Conservation (phyloP, 92 coral and sea anemone genomes). For the Heteractis magnifica region DNA sequence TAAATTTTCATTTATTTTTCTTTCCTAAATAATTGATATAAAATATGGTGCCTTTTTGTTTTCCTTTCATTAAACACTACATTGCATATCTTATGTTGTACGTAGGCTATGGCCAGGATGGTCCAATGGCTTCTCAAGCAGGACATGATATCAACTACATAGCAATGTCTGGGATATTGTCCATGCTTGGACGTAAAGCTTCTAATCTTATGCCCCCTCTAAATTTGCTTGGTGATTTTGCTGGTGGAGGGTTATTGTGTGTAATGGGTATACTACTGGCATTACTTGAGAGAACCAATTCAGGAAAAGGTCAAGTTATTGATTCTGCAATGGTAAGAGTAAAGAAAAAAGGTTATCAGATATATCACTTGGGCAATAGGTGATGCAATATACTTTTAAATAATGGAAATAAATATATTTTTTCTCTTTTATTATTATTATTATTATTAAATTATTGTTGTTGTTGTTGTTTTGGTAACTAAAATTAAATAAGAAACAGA, state of each 20-base stretch:
- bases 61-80: too few species aligned
- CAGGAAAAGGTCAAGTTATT: slow-evolving; percentile 96
- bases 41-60: too few species aligned
- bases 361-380: too few species aligned
- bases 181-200: slow-evolving; percentile 76
- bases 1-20: too few species aligned
- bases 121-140: slow-evolving; percentile 64
- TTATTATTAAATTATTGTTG: background rate
- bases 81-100: too few species aligned
- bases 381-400: too few species aligned
- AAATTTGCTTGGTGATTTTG: slow-evolving; percentile 90
- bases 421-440: too few species aligned
- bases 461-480: too few species aligned
- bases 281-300: slow-evolving; percentile 77
- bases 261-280: slow-evolving; percentile 89
- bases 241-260: slow-evolving; percentile 90
- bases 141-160: slow-evolving; percentile 97
- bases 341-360: background rate
- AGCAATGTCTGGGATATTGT: slow-evolving; percentile 74
- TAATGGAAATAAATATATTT: too few species aligned
- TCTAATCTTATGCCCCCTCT: slow-evolving; percentile 80
- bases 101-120: slow-evolving; percentile 89
- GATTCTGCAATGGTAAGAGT: slow-evolving; percentile 95
- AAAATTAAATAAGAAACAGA: too few species aligned
- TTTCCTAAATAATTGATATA: too few species aligned